Conservation (phyloP, 2,797 vertebrate genomes). For the Caiman crocodilus region DNA sequence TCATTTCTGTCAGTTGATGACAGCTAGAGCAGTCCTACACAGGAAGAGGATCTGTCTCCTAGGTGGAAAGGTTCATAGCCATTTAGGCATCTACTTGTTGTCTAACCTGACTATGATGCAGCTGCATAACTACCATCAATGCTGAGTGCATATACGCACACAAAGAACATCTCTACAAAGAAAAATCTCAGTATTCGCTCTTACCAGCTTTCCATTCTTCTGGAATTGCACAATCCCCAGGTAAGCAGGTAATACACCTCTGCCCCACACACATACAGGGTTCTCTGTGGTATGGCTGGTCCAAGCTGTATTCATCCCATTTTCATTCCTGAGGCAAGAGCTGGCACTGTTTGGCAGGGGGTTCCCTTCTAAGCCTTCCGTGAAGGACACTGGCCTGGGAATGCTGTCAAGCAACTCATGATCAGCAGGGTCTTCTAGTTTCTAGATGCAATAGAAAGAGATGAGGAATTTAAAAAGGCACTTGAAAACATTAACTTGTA, state of each 20-base stretch:
- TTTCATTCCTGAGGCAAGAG: not conserved
- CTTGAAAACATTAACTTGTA: no score
- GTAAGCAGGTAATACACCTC: slow-evolving; percentile 35
- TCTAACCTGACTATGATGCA: not conserved
- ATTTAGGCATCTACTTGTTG: not conserved
- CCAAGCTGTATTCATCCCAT: not conserved
- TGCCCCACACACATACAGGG: slow-evolving; percentile 14
- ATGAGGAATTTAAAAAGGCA: not conserved
- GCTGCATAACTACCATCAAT: no score
- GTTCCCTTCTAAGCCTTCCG: not conserved
- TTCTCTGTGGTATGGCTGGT: not conserved
- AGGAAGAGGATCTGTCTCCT: not conserved
- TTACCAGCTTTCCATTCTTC: slow-evolving; percentile 34
- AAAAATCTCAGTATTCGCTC: not conserved
- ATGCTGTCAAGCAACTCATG: not conserved
- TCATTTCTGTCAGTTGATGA: not conserved
- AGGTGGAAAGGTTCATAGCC: not conserved
- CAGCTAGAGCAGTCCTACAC: not conserved
- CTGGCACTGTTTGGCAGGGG: not conserved
- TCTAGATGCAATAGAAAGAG: not conserved
- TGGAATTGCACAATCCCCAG: slow-evolving; percentile 54
- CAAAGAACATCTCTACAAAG: not conserved
- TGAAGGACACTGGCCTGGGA: not conserved
- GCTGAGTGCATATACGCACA: not conserved
- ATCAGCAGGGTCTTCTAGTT: not conserved